Conservation (phyloP, 2,888 invertebrate genomes). For the Tenthredo amoena region DNA sequence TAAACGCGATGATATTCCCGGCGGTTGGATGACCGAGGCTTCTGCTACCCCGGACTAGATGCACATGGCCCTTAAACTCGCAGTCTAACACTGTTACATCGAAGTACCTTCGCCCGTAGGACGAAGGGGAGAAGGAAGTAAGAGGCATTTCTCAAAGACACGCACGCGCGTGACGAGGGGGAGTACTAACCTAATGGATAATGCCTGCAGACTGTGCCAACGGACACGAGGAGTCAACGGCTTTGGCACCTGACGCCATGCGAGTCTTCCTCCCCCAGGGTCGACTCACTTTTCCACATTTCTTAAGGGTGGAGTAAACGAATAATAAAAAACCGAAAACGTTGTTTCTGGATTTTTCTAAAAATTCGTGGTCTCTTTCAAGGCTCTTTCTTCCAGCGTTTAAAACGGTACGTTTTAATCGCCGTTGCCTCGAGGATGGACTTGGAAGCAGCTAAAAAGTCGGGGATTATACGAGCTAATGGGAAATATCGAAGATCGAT, state of each 20-base stretch:
- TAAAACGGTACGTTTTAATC: constrained; percentile 8
- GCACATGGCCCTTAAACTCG: constrained; percentile 71
- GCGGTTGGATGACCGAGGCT: constrained; percentile 63
- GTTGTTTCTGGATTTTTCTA: background rate
- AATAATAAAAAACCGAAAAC: background rate
- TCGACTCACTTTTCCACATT: background rate
- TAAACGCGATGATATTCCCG: constrained; percentile 5
- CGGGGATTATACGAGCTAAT: background rate
- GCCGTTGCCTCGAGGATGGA: background rate
- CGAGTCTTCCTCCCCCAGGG: background rate
- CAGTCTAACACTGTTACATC: constrained; percentile 12
- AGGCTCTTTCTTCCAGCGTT: background rate
- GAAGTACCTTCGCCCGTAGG: background rate
- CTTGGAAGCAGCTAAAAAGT: background rate
- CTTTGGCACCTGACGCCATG: constrained; percentile 72
- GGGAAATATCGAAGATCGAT: background rate
- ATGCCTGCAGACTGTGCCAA: constrained; percentile 64
- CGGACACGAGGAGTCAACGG: constrained; percentile 74
- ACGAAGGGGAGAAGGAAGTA: constrained; percentile 27
- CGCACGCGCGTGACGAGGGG: constrained; percentile 49
- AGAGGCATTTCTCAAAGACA: constrained; percentile 60
- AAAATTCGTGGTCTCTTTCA: background rate
- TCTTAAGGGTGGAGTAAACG: background rate
- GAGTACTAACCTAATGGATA: constrained; percentile 24
- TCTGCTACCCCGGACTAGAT: constrained; percentile 67